Conservation (phyloP, 2,797 vertebrate species). For the Phrynocephalus guinanensis region DNA sequence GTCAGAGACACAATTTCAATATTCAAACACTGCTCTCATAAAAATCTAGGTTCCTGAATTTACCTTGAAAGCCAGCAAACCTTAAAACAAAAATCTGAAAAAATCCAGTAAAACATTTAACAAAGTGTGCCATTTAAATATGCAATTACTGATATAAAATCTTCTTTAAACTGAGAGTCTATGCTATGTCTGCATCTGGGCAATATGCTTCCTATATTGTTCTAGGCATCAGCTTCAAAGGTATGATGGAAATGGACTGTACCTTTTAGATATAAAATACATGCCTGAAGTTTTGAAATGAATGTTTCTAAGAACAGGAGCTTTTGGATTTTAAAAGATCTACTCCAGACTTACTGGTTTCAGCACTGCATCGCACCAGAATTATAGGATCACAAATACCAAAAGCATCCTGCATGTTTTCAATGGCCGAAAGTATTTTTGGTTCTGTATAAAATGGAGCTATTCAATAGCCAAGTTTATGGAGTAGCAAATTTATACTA, state of each 20-base stretch:
- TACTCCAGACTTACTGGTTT: neutral
- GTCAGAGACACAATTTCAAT: too few relatives aligned
- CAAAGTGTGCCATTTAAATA: neutral
- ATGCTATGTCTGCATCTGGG: neutral
- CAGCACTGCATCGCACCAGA: neutral
- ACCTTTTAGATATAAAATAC: neutral
- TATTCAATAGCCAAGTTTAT: neutral
- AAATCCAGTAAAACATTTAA: neutral
- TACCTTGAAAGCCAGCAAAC: neutral
- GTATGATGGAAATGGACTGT: rapidly evolving
- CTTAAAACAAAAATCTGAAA: neutral
- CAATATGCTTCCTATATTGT: neutral
- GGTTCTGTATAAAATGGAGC: neutral
- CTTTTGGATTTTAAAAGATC: neutral
- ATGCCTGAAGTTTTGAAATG: neutral
- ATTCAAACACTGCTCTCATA: too few relatives aligned
- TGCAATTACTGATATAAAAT: neutral
- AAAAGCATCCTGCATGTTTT: neutral
- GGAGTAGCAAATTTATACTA: neutral
- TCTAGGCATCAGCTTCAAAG: neutral
- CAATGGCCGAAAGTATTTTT: neutral
- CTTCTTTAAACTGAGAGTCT: neutral
- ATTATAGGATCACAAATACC: neutral
- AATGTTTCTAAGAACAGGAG: neutral
- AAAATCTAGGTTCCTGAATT: neutral